A percentile compares a stretch with the other conserved stretches of the same genome.
phyloP scores from a whole-genome alignment of 2,113 vertebrate species.

The Arizona elegans region DNA sequence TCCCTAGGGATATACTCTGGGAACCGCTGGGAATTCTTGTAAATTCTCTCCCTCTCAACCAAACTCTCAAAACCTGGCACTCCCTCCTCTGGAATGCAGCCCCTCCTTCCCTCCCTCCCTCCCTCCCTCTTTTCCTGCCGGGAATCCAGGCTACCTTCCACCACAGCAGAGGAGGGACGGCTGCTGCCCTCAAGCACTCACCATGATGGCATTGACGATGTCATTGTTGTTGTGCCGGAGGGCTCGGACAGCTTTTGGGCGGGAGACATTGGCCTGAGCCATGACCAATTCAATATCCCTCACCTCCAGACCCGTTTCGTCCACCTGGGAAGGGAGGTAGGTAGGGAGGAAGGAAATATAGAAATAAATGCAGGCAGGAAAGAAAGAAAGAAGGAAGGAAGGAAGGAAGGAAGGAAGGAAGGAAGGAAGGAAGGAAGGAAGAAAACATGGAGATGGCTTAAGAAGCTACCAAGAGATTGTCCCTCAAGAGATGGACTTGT shows the following conservation, averaged over 20 bases:
- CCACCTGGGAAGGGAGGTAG: conserved; percentile 71
- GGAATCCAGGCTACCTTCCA: neutral
- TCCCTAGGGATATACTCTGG: too few relatives aligned
- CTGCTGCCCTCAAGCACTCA: conserved; percentile 61
- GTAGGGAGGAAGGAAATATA: accelerated
- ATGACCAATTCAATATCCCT: conserved; percentile 95
- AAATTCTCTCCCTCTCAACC: neutral
- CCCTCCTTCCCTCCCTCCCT: too few relatives aligned
- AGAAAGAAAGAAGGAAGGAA: neutral
- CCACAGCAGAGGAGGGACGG: neutral
- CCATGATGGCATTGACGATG: conserved; percentile 98
- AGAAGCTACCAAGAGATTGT: too few relatives aligned
- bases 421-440: neutral
- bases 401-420: neutral
- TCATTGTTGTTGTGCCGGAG: conserved; percentile 97
- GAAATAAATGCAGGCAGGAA: too few relatives aligned
- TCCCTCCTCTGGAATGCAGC: neutral
- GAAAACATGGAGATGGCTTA: too few relatives aligned
- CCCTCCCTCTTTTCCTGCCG: too few relatives aligned
- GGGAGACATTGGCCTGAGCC: conserved; percentile 94
- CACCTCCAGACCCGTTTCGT: conserved; percentile 88
- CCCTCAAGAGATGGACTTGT: too few relatives aligned
- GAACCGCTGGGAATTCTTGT: accelerated
- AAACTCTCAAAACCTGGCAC: neutral
- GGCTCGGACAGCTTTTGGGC: conserved; percentile 88